A percentile compares a stretch with the other conserved stretches of the same genome.
phyloP scores from a whole-genome alignment of 1,140 invertebrate genomes.

The Bombus huntii region DNA sequence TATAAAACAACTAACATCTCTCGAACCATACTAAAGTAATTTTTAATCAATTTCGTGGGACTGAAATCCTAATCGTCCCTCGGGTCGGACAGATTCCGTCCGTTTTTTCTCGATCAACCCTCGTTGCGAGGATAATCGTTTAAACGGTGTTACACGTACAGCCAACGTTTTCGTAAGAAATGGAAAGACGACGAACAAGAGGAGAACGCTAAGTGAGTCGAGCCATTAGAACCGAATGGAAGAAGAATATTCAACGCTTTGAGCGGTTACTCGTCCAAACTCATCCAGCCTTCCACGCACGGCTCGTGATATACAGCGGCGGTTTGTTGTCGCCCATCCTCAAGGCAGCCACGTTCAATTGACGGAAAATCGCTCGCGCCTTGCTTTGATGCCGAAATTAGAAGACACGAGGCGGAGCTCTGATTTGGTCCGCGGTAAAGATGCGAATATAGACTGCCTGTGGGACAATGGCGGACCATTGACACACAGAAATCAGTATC shows the following conservation, averaged over 20 bases:
- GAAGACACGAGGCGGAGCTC: constrained; percentile 57
- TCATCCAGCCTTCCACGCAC: constrained; percentile 61
- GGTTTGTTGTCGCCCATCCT: constrained; percentile 62
- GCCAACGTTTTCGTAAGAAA: constrained; percentile 37
- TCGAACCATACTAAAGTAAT: too few relatives aligned
- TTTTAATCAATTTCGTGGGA: not conserved
- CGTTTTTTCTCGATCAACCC: constrained; percentile 36
- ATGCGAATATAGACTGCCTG: not conserved
- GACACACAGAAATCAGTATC: not conserved
- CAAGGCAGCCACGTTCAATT: constrained; percentile 70
- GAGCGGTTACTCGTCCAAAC: constrained; percentile 44
- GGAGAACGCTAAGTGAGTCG: constrained; percentile 40
- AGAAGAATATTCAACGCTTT: constrained; percentile 73
- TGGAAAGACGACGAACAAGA: not conserved
- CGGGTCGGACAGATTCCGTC: not conserved
- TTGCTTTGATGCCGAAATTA: constrained; percentile 81
- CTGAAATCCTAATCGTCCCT: constrained; percentile 39
- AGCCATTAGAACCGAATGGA: constrained; percentile 75
- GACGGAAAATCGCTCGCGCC: constrained; percentile 73
- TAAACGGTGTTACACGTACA: not conserved
- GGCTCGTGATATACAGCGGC: constrained; percentile 65
- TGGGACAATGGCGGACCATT: not conserved
- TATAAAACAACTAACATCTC: too few relatives aligned
- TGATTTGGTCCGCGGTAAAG: not conserved
- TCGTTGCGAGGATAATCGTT: constrained; percentile 24